Evolutionary conservation across 92 coral and sea anemone genomes (phyloP).

Genomic region (Heteractis magnifica): DNA sequence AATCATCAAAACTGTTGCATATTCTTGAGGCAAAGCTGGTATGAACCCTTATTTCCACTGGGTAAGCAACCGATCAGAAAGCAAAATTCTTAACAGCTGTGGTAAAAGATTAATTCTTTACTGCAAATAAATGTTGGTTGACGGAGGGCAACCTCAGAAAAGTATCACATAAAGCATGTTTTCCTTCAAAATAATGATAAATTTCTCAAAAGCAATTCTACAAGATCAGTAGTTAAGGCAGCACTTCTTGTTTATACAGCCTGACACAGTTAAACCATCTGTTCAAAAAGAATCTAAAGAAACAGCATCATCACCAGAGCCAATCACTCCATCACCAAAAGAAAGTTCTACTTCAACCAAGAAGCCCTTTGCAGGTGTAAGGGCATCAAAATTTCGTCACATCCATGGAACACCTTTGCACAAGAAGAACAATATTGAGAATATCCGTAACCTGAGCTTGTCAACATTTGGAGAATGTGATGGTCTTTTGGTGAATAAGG

Average conservation of each 20-base stretch:
- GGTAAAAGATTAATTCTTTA: no score
- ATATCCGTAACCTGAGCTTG: conserved; percentile 82
- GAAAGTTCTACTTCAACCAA: conserved; percentile 49
- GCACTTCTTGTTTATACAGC: neutral
- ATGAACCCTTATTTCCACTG: no score
- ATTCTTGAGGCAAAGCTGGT: no score
- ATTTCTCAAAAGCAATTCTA: no score
- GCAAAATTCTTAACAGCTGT: no score
- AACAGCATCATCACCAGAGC: conserved; percentile 20
- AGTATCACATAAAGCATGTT: no score
- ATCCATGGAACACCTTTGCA: conserved; percentile 81
- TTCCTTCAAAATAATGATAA: no score
- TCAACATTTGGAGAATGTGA: conserved; percentile 93
- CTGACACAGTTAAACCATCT: conserved; percentile 10
- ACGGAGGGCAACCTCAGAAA: no score
- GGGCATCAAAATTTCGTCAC: conserved; percentile 85
- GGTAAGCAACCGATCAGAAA: no score
- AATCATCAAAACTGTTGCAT: neutral
- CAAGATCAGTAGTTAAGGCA: neutral
- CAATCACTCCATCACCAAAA: neutral
- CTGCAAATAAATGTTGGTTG: no score
- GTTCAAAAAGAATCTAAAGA: conserved; percentile 15
- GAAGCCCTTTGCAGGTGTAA: conserved; percentile 68
- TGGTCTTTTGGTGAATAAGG: conserved; percentile 77
- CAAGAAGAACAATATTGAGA: conserved; percentile 87